Base-by-base conservation (phyloP, 2,888 invertebrate genomes). In the Lycophotia porphyrea region DNA sequence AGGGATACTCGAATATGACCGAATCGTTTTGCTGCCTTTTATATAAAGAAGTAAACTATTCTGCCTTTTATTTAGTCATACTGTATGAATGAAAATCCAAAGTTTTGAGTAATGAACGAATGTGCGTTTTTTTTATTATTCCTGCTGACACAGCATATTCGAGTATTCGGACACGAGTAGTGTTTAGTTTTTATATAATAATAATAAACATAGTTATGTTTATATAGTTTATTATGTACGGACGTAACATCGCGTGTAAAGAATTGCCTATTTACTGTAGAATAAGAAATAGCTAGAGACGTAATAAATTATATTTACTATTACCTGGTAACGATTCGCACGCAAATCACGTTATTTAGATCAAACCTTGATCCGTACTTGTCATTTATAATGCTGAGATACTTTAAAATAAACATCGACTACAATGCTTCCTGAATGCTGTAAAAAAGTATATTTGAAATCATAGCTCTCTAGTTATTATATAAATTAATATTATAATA, bases 151-250 rank as follows among this genome's bases (percentile, higher is more conserved):
- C 63, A 31, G 52, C 78, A 65, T 80, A 74, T 84, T 87, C 76
- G 85, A 79, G 84, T 80, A 73, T 75, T 65, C 65, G 44, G 47
- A 65, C 60, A 47, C 76, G 76, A 70, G 64, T 77, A 80, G 60
- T 68, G 65, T 78, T 84, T 78, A 84, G 89, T 88, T 91, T 91
- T 88, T 90, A 90, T 90, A 88, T 81, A 81, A 81, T 74, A 90
- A 91, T 81, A 91, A 88, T 88, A 91, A 91, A 92, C 89, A 90
- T 90, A 91, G 92, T 93, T 93, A 88, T 92, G 93, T 94, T 93
- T 93, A 86, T 90, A 93, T 89, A 93, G 93, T 93, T 92, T 93
- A 94, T 93, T 91, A 85, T 85, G 88, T 90, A 91, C 89, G 86
- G 87, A 91, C 88, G 61, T 75, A 70, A 78, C 74, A 79, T 82